Percentiles rank a stretch among this genome's conserved stretches.
These are phyloP conservation scores for Triplophysa dalaica DNA, from an alignment of 2,113 vertebrate species.

Conservation along the genomic window DNA sequence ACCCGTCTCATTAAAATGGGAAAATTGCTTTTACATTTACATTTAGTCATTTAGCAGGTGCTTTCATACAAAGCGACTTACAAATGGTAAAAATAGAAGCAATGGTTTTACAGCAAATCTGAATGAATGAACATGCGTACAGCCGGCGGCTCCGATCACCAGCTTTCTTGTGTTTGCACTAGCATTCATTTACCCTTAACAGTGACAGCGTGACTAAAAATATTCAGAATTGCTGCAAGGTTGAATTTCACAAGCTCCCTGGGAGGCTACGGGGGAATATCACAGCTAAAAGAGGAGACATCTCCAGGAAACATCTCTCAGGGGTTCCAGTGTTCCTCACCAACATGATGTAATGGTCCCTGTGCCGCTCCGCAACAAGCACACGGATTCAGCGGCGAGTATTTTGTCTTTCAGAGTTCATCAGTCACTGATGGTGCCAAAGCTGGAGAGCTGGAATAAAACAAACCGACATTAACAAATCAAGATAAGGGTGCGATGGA, in stretches of 20 bases:
- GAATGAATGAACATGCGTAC: slow-evolving; percentile 25
- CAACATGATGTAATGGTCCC: background rate
- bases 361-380: background rate
- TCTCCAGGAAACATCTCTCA: background rate
- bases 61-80: no score
- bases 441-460: background rate
- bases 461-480: background rate
- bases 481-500: background rate
- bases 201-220: background rate
- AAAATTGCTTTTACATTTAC: background rate
- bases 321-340: background rate
- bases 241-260: slow-evolving; percentile 33
- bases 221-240: slow-evolving; percentile 19
- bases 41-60: no score
- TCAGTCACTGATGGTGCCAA: background rate
- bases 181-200: slow-evolving; percentile 15
- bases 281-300: slow-evolving; percentile 8
- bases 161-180: slow-evolving; percentile 8
- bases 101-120: slow-evolving; percentile 4
- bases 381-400: background rate
- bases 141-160: background rate
- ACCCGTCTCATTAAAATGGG: background rate
- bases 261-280: background rate
- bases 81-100: no score
- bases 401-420: background rate